Base-by-base conservation (phyloP, 37 sponge, comb jelly and placozoan genomes). In the Bolinopsis microptera region DNA sequence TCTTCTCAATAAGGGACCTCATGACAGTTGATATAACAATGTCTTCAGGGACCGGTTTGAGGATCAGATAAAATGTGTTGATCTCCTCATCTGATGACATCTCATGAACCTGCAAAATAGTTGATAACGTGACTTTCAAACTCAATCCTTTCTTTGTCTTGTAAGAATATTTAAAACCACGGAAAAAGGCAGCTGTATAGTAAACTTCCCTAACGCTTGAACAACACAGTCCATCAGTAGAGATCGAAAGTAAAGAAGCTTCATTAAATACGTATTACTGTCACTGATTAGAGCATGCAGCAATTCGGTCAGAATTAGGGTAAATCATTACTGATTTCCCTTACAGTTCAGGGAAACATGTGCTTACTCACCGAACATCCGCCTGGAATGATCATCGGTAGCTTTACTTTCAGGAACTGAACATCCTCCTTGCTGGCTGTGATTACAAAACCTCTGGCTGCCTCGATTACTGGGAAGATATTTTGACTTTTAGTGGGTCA, bases 31-130 rank as follows among this genome's bases (percentile, higher is more conserved):
- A 39, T 9, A 86, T 41, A 1, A 48, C n/a, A 28, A 41, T 86
- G 24, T 39, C 61, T 48, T 41, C 61, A 24, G 61, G 41, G n/a
- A 86, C 90, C 3, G 90, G 90, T 39, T 86, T 86, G n/a, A 86
- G 90, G 30, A 86, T 86, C 90, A 86, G 61, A 27, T 86, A 86
- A 48, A 86, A 86, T 27, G 90, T 86, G 26, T 38, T 34, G 36
- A 86, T 27, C 0, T 39, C 90, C 31, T 86, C 61, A 40, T 34
- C 36, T 2, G 36, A 28, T 21, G 32, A 24, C 61, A 86, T 86
- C 61, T 86, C 90, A 30, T 41, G 90, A n/a, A 86, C 90, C 90
- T 86, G 90, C 8, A n/a, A 28, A 32, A 35, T 34, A 35, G 3
- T 31, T 72, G 74, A 18, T 48, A n/a, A n/a, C n/a, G n/a, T n/a